These are phyloP conservation scores for Phyllostomus hastatus DNA, from an alignment of 2,113 vertebrate genomes.

Conservation along the genomic window DNA sequence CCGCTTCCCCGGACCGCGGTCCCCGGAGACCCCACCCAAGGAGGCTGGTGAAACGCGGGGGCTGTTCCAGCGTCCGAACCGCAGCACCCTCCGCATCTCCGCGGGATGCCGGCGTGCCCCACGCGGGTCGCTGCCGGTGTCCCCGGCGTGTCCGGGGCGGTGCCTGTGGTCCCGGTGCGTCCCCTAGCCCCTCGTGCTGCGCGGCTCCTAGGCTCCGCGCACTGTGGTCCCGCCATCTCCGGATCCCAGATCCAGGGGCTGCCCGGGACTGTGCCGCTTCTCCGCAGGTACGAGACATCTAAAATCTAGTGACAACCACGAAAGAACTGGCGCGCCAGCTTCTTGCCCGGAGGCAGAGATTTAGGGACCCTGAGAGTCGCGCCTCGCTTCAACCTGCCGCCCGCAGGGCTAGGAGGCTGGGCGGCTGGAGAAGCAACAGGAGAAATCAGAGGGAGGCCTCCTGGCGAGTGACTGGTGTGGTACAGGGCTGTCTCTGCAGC, in stretches of 20 bases:
- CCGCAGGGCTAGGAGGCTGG: not conserved
- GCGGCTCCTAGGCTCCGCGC: not conserved
- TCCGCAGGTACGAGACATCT: not conserved
- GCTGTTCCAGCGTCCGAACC: not conserved
- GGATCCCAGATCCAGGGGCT: not conserved
- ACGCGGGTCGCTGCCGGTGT: fast-evolving
- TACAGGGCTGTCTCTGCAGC: not conserved
- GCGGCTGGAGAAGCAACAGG: not conserved
- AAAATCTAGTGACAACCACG: not conserved
- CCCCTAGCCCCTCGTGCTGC: not conserved
- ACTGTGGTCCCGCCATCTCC: too few relatives aligned
- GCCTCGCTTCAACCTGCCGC: not conserved
- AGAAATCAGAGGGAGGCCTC: not conserved
- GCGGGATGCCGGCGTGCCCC: not conserved
- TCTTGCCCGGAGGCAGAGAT: not conserved
- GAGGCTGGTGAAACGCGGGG: not conserved
- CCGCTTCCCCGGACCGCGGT: not conserved
- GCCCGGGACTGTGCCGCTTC: not conserved
- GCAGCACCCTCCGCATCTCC: not conserved
- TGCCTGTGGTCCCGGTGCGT: not conserved
- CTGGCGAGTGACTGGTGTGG: not conserved
- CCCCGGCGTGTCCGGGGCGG: not conserved
- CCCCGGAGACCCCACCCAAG: not conserved
- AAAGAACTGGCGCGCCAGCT: not conserved
- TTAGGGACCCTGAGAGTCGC: not conserved